Base-by-base conservation (phyloP, 2,797 vertebrate genomes). In the Poecilia velifera region DNA sequence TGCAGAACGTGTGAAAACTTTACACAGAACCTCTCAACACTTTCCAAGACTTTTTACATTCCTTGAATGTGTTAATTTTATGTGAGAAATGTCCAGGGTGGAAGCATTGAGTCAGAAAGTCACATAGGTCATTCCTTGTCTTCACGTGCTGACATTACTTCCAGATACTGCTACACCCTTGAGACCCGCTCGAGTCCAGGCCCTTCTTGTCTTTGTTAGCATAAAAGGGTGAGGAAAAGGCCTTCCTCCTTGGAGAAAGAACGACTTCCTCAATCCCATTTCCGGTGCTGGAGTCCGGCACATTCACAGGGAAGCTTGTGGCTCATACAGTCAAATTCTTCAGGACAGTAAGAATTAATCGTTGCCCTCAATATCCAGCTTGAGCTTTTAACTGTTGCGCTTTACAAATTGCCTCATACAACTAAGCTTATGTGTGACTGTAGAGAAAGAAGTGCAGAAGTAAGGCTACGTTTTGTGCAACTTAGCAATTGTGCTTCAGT, bases 201-300 rank as follows among this genome's bases (percentile, higher is more conserved):
- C 93, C 87, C 89, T 95, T 95, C 93, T 95, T 84, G 86, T 93
- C 93, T 94, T 94, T 95, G 93, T 94, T 90, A 92, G 91, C 92
- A 93, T 95, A 93, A 95, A 95, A 95, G 93, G 93, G 85, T 87
- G 93, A 88, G 92, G 91, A 94, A 94, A 84, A 91, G 90, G 92
- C 90, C 87, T 92, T 91, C 88, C 86, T 88, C 83, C 81, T 87
- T 31, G 55, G 74, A 87, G 86, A 92, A 93, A 94, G 92, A 94
- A 92, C 84, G 91, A 81, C 89, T 94, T 94, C 89, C 91, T 86
- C 79, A 84, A 84, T 31, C 82, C 78, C 73, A 86, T 87, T 91
- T 94, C 93, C 93, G 93, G 90, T 90, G 82, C 77, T 91, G 82
- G 82, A 88, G 77, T 20, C 76, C 79, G 76, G 76, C 83, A 81